These are phyloP conservation scores for Parapsyche elsis DNA, from an alignment of 1,140 invertebrate species.

Conservation along the genomic window DNA sequence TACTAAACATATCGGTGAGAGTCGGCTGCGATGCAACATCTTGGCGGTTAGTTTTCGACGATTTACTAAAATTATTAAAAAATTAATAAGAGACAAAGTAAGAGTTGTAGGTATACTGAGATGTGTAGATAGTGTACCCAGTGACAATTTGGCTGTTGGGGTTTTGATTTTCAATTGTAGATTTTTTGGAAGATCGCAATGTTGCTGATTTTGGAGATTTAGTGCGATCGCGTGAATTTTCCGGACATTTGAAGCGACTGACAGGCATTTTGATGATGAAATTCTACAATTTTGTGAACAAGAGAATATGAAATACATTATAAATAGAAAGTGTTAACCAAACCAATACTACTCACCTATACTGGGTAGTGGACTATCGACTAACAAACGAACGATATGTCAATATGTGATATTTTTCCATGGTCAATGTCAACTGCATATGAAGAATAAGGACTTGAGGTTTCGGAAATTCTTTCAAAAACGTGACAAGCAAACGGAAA, in stretches of 20 bases:
- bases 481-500: no score
- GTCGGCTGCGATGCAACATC: slow-evolving; percentile 39
- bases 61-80: slow-evolving; percentile 6
- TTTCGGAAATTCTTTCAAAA: no score
- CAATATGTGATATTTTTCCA: no score
- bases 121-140: not conserved
- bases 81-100: not conserved
- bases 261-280: not conserved
- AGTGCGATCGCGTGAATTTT: not conserved
- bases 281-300: not conserved
- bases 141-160: not conserved
- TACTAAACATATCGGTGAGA: slow-evolving; percentile 48
- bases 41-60: not conserved
- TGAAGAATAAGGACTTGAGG: no score
- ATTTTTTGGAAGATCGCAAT: not conserved
- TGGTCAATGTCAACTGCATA: no score
- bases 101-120: no score
- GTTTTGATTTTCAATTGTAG: not conserved
- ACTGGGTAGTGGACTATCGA: no score
- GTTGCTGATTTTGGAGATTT: not conserved
- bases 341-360: no score
- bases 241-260: not conserved
- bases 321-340: no score
- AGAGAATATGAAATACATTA: no score
- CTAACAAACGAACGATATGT: no score